Percentiles rank a stretch among this genome's conserved stretches.
Evolutionary conservation across 2,888 invertebrate species (phyloP).

Genomic region (Phalangium opilio): DNA sequence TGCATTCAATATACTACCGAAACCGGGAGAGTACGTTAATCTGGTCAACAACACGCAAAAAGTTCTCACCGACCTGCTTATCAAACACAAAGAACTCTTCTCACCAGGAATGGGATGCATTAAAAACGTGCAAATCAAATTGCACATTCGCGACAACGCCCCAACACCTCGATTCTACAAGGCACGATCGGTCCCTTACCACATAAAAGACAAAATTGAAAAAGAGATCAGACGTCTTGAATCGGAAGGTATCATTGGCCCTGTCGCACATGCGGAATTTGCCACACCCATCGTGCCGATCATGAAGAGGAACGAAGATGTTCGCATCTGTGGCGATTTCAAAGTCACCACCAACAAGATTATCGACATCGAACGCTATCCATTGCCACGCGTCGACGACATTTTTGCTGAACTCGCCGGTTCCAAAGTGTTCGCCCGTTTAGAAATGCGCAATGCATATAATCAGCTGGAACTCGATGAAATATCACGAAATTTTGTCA

Average conservation of each 20-base stretch:
- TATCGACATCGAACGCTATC: background rate
- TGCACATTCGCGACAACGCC: no score
- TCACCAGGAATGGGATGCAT: no score
- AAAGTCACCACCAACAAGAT: background rate
- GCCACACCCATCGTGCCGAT: slow-evolving; percentile 7
- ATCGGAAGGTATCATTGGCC: background rate
- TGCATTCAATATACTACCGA: no score
- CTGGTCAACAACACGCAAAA: no score
- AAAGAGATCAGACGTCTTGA: slow-evolving; percentile 21
- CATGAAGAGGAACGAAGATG: background rate
- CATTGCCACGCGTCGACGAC: slow-evolving; percentile 1
- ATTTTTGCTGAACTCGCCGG: background rate
- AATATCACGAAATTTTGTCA: no score
- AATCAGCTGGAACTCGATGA: background rate
- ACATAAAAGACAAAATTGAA: background rate
- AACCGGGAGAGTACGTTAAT: no score
- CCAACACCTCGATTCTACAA: slow-evolving; percentile 27
- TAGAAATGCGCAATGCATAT: background rate
- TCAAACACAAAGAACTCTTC: no score
- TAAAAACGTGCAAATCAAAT: no score
- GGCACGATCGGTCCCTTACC: slow-evolving; percentile 20
- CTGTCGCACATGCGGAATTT: background rate
- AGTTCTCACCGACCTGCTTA: no score
- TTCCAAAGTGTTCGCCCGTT: background rate
- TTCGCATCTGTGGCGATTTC: background rate